A percentile compares a stretch with the other conserved stretches of the same genome.
Evolutionary conservation across 1,140 invertebrate species (phyloP).

Genomic region (Macrobrachium rosenbergii): DNA sequence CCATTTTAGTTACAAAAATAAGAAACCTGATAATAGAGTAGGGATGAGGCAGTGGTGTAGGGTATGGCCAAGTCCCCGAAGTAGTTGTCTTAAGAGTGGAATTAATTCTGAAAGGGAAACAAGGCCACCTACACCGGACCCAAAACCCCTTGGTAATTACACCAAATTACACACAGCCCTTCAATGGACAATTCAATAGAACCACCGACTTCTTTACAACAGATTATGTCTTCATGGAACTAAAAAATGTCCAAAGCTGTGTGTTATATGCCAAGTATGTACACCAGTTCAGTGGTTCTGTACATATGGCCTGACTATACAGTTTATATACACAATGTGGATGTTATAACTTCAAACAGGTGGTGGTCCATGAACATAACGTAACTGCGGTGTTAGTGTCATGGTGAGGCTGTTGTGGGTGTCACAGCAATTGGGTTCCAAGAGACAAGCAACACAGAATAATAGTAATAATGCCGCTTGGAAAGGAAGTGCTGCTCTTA

Average conservation of each 20-base stretch:
- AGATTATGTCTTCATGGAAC: no score
- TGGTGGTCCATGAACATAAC: conserved; percentile 87
- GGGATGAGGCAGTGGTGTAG: conserved; percentile 14
- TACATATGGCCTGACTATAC: conserved; percentile 37
- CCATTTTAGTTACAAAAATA: conserved; percentile 47
- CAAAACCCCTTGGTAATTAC: no score
- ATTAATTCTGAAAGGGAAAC: no score
- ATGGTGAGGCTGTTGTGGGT: conserved; percentile 85
- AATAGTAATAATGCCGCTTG: conserved; percentile 86
- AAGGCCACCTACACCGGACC: no score
- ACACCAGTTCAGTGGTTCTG: conserved; percentile 59
- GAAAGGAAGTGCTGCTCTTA: conserved; percentile 83
- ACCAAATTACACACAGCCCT: no score
- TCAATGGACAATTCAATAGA: no score
- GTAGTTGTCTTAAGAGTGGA: no score
- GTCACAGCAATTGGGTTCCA: conserved; percentile 87
- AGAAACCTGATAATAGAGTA: conserved; percentile 39
- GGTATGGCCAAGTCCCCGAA: no score
- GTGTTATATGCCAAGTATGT: conserved; percentile 38
- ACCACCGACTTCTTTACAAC: no score
- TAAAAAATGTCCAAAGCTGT: background rate
- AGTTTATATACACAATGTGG: background rate
- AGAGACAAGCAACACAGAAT: conserved; percentile 83
- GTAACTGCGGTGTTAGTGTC: conserved; percentile 85
- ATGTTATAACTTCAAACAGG: conserved; percentile 77